These are phyloP conservation scores for Sebastes kiyomatsui DNA, from an alignment of 2,797 vertebrate species.

Conservation along the genomic window DNA sequence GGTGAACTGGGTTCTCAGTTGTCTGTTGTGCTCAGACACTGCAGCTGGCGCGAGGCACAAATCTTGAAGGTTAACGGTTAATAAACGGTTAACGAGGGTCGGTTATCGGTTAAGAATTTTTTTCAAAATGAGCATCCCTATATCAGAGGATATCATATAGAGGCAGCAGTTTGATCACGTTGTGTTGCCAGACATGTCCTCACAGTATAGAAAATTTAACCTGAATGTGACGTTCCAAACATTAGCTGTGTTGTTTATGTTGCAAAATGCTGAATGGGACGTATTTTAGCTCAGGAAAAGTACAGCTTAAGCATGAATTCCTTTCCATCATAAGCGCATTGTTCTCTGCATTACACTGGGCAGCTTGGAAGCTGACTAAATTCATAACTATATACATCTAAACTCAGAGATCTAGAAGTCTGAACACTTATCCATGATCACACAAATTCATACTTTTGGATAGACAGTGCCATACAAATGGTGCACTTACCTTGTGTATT, in stretches of 20 bases:
- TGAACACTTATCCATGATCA: background rate
- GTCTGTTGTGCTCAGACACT: too few relatives aligned
- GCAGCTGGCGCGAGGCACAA: too few relatives aligned
- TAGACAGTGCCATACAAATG: background rate
- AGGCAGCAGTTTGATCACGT: background rate
- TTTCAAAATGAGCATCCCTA: too few relatives aligned
- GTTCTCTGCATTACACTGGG: background rate
- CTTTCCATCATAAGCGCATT: background rate
- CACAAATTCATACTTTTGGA: background rate
- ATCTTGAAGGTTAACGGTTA: too few relatives aligned
- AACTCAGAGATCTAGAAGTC: background rate
- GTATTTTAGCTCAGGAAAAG: background rate
- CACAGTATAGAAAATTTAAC: background rate
- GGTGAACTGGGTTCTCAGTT: too few relatives aligned
- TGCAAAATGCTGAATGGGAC: background rate
- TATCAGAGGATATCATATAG: background rate
- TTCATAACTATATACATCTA: background rate
- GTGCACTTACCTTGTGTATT: background rate
- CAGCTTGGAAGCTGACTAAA: background rate
- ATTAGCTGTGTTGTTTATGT: background rate
- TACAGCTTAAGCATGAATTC: background rate
- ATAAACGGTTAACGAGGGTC: too few relatives aligned
- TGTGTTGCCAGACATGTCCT: background rate
- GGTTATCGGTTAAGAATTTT: too few relatives aligned
- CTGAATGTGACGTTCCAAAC: background rate